Conservation (phyloP, 2,797 vertebrate species). For the Tauraco hartlaubi region DNA sequence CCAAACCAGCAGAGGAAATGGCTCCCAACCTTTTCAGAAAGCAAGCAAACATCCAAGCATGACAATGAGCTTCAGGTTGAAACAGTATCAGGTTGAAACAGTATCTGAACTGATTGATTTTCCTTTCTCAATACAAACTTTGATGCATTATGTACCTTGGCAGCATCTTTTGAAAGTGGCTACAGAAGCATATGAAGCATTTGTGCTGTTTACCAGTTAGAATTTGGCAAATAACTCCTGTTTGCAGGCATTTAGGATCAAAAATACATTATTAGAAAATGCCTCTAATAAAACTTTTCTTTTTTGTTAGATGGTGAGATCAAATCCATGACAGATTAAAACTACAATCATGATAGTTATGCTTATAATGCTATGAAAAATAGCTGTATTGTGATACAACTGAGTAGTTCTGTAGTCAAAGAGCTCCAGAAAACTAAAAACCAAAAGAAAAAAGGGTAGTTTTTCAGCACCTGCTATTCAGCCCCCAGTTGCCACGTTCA, state of each 20-base stretch:
- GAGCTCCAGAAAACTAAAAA: constrained; percentile 7
- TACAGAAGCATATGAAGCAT: constrained; percentile 43
- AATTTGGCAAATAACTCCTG: constrained; percentile 38
- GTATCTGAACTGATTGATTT: constrained; percentile 54
- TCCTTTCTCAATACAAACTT: constrained; percentile 44
- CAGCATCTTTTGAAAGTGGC: constrained; percentile 53
- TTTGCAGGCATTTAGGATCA: constrained; percentile 55
- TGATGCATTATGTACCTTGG: constrained; percentile 59
- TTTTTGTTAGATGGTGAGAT: not conserved
- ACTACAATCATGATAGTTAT: not conserved
- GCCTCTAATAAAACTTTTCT: not conserved
- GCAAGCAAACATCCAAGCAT: not conserved
- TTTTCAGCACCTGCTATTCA: constrained; percentile 52
- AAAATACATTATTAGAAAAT: constrained; percentile 24
- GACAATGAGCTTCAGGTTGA: constrained; percentile 43
- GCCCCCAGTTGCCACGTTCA: not conserved
- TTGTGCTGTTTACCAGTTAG: constrained; percentile 52
- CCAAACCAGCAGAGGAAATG: not conserved
- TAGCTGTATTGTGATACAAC: not conserved
- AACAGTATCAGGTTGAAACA: constrained; percentile 53
- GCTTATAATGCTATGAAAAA: not conserved
- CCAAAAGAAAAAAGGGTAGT: not conserved
- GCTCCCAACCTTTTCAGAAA: constrained; percentile 14
- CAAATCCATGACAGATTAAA: not conserved
- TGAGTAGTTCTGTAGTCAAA: not conserved